Conservation (phyloP, 1,140 invertebrate species). For the Orchestia grillus region DNA sequence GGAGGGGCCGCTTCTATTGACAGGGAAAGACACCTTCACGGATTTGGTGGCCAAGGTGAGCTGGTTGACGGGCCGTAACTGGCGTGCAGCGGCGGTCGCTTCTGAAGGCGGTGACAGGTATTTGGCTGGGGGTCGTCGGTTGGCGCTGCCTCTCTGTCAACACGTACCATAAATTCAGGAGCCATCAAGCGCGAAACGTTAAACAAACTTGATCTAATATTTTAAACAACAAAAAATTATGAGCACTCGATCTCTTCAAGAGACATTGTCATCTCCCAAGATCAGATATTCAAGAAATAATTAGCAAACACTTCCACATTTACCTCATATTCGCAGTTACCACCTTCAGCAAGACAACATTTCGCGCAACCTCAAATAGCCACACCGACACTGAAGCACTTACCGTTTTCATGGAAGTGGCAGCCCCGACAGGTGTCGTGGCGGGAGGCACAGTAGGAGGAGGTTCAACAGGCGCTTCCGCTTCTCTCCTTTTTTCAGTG, state of each 20-base stretch:
- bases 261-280: background rate
- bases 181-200: background rate
- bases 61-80: conserved; percentile 37
- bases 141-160: conserved; percentile 48
- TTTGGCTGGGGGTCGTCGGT: conserved; percentile 26
- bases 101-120: conserved; percentile 3
- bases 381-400: background rate
- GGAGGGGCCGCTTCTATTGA: background rate
- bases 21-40: background rate
- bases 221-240: background rate
- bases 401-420: conserved; percentile 36
- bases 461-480: background rate
- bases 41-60: conserved; percentile 32
- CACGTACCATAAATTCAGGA: background rate
- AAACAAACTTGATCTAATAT: too few relatives aligned
- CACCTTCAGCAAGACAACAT: background rate
- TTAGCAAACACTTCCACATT: too few relatives aligned
- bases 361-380: background rate
- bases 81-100: background rate
- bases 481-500: background rate
- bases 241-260: background rate
- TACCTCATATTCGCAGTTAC: background rate
- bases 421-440: background rate
- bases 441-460: background rate
- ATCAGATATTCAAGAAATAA: too few relatives aligned